phyloP scores from a whole-genome alignment of 2,888 invertebrate genomes.

The Griposia aprilina region DNA sequence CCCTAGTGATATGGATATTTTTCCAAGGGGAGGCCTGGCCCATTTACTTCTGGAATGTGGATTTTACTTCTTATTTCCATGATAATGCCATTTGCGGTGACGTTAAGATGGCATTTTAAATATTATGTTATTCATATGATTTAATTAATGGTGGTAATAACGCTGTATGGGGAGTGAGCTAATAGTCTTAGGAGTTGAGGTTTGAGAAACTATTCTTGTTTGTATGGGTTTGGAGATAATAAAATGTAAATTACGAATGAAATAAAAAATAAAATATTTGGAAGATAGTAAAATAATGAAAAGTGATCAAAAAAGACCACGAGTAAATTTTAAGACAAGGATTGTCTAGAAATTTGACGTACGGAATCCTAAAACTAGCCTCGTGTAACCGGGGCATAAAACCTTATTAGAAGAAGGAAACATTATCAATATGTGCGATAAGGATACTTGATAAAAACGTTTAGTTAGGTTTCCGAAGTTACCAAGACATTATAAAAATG shows the following conservation, averaged over 20 bases:
- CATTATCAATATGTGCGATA: no score
- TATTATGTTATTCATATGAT: constrained; percentile 58
- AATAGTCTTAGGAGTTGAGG: constrained; percentile 19
- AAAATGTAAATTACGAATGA: not conserved
- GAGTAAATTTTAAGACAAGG: no score
- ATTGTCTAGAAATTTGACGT: no score
- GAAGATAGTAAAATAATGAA: not conserved
- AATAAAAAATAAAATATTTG: not conserved
- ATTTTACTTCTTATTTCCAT: constrained; percentile 66
- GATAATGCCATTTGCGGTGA: constrained; percentile 59
- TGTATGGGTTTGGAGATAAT: not conserved
- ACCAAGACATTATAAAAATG: no score
- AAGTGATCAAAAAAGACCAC: not conserved
- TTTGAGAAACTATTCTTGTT: constrained; percentile 5
- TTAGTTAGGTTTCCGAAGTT: no score
- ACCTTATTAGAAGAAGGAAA: no score
- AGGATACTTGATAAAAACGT: no score
- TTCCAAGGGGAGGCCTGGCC: constrained; percentile 57
- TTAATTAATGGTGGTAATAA: constrained; percentile 54
- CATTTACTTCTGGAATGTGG: constrained; percentile 63
- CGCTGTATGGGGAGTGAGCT: constrained; percentile 1
- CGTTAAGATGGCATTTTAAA: constrained; percentile 65
- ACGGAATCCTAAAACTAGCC: no score
- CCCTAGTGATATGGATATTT: constrained; percentile 65
- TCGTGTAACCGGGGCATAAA: no score